phyloP scores from a whole-genome alignment of 2,888 invertebrate genomes.

The Chymomyza caudatula region DNA sequence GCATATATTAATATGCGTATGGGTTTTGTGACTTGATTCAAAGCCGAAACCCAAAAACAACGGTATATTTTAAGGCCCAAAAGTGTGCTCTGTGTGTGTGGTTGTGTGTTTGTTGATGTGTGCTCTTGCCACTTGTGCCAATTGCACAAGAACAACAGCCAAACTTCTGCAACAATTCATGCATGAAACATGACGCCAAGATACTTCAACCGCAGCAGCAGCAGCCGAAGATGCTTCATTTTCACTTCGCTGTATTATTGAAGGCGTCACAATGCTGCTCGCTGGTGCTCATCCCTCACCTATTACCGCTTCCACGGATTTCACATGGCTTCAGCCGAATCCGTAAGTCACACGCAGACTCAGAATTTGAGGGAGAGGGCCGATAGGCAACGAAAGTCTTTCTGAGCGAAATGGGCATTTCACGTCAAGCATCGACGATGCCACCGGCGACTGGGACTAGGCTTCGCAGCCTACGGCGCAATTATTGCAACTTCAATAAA shows the following conservation, averaged over 20 bases:
- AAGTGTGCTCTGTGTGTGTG: too few relatives aligned
- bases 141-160: slow-evolving; percentile 59
- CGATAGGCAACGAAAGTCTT: slow-evolving; percentile 25
- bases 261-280: neutral
- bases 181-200: slow-evolving; percentile 59
- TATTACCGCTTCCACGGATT: neutral
- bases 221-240: slow-evolving; percentile 5
- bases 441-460: neutral
- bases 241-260: neutral
- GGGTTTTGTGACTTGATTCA: slow-evolving; percentile 44
- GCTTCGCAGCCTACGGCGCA: slow-evolving; percentile 46
- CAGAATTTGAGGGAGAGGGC: neutral
- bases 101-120: slow-evolving; percentile 18
- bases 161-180: slow-evolving; percentile 67
- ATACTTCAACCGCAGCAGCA: slow-evolving; percentile 11
- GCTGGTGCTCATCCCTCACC: neutral
- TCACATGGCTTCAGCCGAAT: neutral
- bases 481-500: slow-evolving; percentile 70
- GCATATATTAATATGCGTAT: neutral
- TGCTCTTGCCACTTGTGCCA: slow-evolving; percentile 53
- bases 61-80: slow-evolving; percentile 49
- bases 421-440: neutral
- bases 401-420: slow-evolving; percentile 54
- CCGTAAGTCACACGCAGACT: neutral
- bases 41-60: slow-evolving; percentile 41